phyloP scores from a whole-genome alignment of 1,140 invertebrate genomes.

The Anoplolepis gracilipes region DNA sequence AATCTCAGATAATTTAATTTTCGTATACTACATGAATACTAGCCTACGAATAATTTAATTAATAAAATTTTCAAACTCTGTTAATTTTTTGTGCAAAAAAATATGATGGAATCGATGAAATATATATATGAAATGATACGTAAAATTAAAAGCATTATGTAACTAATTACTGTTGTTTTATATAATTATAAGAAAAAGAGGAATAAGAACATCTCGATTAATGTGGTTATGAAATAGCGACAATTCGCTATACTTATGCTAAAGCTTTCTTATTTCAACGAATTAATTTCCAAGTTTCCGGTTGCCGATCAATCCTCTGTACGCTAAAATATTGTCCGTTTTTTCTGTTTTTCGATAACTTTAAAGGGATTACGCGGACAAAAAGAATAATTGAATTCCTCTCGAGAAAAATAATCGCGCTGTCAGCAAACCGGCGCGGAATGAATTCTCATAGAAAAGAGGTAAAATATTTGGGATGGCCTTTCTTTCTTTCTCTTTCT shows the following conservation, averaged over 20 bases:
- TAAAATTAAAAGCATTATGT: no score
- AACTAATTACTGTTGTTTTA: no score
- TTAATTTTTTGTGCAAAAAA: background rate
- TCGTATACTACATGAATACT: background rate
- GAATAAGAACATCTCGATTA: no score
- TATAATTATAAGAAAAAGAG: no score
- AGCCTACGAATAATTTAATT: background rate
- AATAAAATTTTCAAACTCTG: background rate
- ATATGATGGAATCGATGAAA: background rate
- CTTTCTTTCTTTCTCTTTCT: background rate
- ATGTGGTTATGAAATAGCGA: background rate
- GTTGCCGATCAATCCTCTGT: constrained; percentile 5
- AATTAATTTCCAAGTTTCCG: constrained; percentile 28
- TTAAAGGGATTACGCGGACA: constrained; percentile 45
- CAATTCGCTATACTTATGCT: background rate
- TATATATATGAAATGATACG: background rate
- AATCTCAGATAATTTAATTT: background rate
- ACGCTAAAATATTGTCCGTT: constrained; percentile 4
- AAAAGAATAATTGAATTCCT: constrained; percentile 59
- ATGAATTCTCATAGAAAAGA: constrained; percentile 60
- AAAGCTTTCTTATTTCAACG: constrained; percentile 15
- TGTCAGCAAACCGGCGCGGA: constrained; percentile 47
- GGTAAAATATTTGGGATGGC: constrained; percentile 48
- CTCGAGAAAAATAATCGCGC: constrained; percentile 45
- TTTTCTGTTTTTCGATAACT: constrained; percentile 32